Percentiles rank a stretch among this genome's conserved stretches.
These are phyloP conservation scores for Rhinichthys osculus DNA, from an alignment of 2,797 vertebrate species.

Conservation along the genomic window DNA sequence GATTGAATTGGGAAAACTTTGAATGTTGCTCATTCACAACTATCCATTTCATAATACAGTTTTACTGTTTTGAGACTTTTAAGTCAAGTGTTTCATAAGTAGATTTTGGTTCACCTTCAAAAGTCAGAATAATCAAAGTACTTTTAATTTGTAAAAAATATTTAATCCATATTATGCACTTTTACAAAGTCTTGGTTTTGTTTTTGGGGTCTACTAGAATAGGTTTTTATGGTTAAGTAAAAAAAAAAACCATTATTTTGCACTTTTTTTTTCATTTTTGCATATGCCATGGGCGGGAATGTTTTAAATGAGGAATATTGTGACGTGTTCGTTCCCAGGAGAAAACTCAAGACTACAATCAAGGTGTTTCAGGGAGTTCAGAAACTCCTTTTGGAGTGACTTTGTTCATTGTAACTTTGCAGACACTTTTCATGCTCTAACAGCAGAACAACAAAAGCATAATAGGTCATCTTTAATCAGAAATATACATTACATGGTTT, in stretches of 20 bases:
- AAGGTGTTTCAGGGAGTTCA: not conserved
- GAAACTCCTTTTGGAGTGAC: not conserved
- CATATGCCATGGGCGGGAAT: not conserved
- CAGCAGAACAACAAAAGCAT: not conserved
- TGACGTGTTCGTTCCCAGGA: not conserved
- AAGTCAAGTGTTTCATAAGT: not conserved
- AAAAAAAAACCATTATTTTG: not conserved
- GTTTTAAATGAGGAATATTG: not conserved
- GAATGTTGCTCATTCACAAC: not conserved
- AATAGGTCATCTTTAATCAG: not conserved
- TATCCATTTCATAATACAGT: not conserved
- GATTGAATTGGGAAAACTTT: not conserved
- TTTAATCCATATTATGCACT: not conserved
- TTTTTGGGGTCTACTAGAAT: not conserved
- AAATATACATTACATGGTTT: not conserved
- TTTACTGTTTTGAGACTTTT: not conserved
- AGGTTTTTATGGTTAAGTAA: not conserved
- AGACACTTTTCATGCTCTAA: not conserved
- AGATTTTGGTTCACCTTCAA: not conserved
- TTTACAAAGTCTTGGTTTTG: not conserved
- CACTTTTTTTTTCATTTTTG: not conserved
- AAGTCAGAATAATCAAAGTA: not conserved
- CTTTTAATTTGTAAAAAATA: not conserved
- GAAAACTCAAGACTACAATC: not conserved
- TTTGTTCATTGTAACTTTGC: not conserved